Evolutionary conservation across 2,113 vertebrate genomes (phyloP).

Genomic region (Rhadina sibilatrix): DNA sequence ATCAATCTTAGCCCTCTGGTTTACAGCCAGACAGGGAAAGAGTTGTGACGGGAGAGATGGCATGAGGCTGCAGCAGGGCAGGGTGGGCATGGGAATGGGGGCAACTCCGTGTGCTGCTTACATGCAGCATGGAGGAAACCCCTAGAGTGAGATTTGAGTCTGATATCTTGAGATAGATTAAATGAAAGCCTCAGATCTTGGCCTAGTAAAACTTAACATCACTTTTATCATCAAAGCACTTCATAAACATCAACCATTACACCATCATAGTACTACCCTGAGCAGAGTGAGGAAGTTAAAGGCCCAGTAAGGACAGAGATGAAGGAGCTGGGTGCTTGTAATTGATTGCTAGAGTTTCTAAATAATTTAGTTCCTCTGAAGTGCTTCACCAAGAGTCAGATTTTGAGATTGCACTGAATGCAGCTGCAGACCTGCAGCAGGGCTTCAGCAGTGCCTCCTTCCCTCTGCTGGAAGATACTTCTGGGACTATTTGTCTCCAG

Average conservation of each 20-base stretch:
- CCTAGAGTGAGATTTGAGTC: neutral
- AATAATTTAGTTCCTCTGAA: neutral
- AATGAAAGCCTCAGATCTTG: neutral
- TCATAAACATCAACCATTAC: neutral
- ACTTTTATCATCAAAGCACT: neutral
- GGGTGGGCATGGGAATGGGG: neutral
- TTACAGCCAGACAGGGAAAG: neutral
- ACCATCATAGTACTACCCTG: neutral
- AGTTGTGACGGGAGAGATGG: neutral
- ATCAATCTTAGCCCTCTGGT: neutral
- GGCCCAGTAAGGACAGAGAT: neutral
- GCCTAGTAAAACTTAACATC: neutral
- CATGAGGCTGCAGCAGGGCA: fast-evolving
- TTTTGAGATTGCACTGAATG: neutral
- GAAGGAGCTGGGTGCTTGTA: neutral
- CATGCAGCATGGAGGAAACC: neutral
- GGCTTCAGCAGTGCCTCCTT: neutral
- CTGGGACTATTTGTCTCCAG: neutral
- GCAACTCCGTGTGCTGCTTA: neutral
- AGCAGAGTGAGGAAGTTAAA: neutral
- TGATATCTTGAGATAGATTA: neutral
- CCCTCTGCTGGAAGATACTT: neutral
- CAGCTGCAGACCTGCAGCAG: neutral
- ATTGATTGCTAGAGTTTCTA: neutral
- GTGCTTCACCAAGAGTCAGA: neutral